These are phyloP conservation scores for Artemia sp. DNA, from an alignment of 2,888 invertebrate species.

Conservation along the genomic window DNA sequence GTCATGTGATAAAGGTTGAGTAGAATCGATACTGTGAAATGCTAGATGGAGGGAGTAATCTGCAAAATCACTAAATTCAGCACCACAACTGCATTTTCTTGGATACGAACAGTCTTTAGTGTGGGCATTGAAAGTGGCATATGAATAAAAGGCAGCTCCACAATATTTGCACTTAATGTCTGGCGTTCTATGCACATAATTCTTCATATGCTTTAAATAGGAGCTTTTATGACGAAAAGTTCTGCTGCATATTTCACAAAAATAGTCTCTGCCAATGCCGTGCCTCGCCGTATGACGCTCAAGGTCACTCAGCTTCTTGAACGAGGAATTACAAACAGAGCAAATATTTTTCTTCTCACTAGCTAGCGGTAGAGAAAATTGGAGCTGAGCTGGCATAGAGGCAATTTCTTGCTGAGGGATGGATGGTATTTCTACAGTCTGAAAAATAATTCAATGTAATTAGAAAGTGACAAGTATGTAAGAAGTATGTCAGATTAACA, in stretches of 20 bases:
- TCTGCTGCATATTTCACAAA: not conserved
- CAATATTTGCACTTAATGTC: no score
- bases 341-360: not conserved
- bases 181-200: no score
- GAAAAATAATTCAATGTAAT: not conserved
- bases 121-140: no score
- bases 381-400: not conserved
- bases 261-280: not conserved
- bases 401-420: not conserved
- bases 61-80: no score
- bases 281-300: not conserved
- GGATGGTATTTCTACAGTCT: conserved; percentile 10
- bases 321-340: not conserved
- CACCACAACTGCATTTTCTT: no score
- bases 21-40: no score
- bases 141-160: no score
- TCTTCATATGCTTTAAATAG: not conserved
- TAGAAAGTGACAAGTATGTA: not conserved
- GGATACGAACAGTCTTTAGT: no score
- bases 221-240: conserved; percentile 1
- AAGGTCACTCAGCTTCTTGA: not conserved
- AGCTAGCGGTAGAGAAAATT: not conserved
- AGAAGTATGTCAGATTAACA: not conserved
- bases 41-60: no score
- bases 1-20: no score